Evolutionary conservation across 2,888 invertebrate genomes (phyloP).

Genomic region (Lochmaea capreae): DNA sequence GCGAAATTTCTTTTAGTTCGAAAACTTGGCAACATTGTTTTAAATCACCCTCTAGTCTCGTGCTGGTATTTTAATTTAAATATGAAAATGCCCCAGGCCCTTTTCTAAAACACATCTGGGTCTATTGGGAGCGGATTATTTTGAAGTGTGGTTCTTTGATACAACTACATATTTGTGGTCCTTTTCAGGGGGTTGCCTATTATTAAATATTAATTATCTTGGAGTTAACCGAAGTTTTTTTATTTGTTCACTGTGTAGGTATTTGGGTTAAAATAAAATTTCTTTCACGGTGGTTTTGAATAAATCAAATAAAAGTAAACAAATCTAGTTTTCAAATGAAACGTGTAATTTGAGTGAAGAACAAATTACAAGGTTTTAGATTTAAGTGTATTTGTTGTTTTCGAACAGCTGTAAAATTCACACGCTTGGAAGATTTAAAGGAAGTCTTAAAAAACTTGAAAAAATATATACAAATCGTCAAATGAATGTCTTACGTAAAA

Average conservation of each 20-base stretch:
- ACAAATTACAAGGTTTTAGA: constrained; percentile 29
- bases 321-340: constrained; percentile 23
- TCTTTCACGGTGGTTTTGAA: neutral
- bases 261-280: too few species aligned
- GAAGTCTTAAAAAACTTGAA: neutral
- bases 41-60: constrained; percentile 25
- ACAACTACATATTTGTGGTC: constrained; percentile 26
- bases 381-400: constrained; percentile 29
- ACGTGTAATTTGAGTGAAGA: constrained; percentile 30
- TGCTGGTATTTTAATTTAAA: constrained; percentile 33
- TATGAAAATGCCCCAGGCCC: constrained; percentile 26
- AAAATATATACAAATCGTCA: neutral
- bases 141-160: constrained; percentile 20
- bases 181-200: neutral
- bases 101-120: constrained; percentile 34
- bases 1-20: neutral
- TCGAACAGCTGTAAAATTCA: constrained; percentile 26
- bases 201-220: neutral
- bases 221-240: too few species aligned
- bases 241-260: too few species aligned
- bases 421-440: constrained; percentile 12
- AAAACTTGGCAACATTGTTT: constrained; percentile 15
- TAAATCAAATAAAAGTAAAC: constrained; percentile 17
- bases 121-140: constrained; percentile 28
- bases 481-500: too few species aligned